These are phyloP conservation scores for Lottia scabra DNA, from an alignment of 2,888 invertebrate species.

Conservation along the genomic window DNA sequence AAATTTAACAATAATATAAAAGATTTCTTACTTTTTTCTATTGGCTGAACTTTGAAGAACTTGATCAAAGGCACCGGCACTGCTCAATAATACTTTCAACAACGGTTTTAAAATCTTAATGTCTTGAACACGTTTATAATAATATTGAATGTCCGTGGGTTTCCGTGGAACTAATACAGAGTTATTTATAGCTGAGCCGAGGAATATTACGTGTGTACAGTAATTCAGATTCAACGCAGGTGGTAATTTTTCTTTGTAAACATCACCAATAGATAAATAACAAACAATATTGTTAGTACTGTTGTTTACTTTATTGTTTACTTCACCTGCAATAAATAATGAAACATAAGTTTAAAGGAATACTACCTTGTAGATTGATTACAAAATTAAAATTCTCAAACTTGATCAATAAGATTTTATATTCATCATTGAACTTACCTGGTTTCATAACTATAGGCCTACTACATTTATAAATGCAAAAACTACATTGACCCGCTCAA, in stretches of 20 bases:
- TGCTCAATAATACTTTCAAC: conserved; percentile 33
- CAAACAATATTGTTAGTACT: conserved; percentile 19
- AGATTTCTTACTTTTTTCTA: conserved; percentile 31
- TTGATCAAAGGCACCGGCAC: conserved; percentile 30
- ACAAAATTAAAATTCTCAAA: too few relatives aligned
- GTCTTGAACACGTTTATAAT: conserved; percentile 31
- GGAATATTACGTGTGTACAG: conserved; percentile 39
- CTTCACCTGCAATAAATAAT: too few relatives aligned
- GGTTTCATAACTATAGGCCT: too few relatives aligned
- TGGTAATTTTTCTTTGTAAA: conserved; percentile 34
- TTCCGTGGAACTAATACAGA: conserved; percentile 20
- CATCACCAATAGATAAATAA: conserved; percentile 26
- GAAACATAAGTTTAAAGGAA: too few relatives aligned
- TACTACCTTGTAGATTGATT: too few relatives aligned
- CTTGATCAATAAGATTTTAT: too few relatives aligned
- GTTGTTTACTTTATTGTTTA: not conserved
- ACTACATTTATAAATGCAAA: too few relatives aligned
- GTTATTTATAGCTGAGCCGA: conserved; percentile 23
- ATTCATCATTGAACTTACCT: too few relatives aligned
- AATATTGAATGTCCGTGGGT: conserved; percentile 21
- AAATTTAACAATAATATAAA: too few relatives aligned
- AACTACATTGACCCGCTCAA: too few relatives aligned
- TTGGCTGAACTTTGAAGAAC: conserved; percentile 27
- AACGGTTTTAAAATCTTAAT: conserved; percentile 33
- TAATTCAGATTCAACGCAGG: conserved; percentile 36